These are phyloP conservation scores for Bothrops jararaca DNA, from an alignment of 2,113 vertebrate genomes.

Conservation along the genomic window DNA sequence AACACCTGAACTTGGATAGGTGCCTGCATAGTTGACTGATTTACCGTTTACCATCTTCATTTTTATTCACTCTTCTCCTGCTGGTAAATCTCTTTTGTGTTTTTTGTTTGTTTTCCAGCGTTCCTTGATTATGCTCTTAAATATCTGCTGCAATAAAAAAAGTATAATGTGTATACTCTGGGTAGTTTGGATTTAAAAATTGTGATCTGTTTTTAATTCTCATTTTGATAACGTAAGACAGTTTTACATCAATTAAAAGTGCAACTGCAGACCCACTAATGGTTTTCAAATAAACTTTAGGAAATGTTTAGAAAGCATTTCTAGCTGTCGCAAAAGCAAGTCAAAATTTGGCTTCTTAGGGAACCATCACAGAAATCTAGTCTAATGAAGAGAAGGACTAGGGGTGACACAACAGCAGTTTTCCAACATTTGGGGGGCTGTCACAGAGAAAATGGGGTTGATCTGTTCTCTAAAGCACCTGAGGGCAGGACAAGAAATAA, in stretches of 20 bases:
- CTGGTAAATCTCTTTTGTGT: not conserved
- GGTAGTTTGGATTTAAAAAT: not conserved
- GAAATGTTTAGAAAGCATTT: not conserved
- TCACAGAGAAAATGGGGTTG: not conserved
- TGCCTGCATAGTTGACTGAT: not conserved
- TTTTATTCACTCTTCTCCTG: not conserved
- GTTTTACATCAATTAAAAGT: not conserved
- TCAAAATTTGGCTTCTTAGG: not conserved
- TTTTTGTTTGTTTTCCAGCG: not conserved
- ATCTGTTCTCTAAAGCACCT: not conserved
- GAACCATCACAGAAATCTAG: constrained; percentile 25
- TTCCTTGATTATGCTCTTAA: not conserved
- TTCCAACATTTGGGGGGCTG: not conserved
- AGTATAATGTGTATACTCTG: not conserved
- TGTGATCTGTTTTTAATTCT: not conserved
- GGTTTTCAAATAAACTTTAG: not conserved
- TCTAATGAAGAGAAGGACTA: not conserved
- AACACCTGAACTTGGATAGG: not conserved
- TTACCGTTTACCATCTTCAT: not conserved
- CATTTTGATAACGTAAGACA: not conserved
- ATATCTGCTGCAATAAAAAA: not conserved
- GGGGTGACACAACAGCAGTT: not conserved
- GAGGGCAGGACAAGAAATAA: not conserved
- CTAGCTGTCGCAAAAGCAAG: not conserved
- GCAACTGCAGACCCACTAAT: not conserved